Base-by-base conservation (phyloP, 2,797 vertebrate genomes). In the Mycteria americana region DNA sequence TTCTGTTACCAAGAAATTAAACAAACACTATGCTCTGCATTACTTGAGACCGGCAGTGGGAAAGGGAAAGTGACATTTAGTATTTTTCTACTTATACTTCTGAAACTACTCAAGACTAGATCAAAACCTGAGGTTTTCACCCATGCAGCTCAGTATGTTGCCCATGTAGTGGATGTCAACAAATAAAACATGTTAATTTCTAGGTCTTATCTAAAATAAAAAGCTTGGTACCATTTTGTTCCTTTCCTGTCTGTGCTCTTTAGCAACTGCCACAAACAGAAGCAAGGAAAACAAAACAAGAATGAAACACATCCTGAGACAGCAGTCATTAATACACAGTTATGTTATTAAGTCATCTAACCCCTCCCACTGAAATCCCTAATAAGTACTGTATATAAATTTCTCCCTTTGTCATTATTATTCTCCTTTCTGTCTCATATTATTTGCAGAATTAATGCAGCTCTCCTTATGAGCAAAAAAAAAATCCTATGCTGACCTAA, bases 321-420 rank as follows among this genome's bases (percentile, higher is more conserved):
- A 92, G 64, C 78, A 89, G 19, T 74, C 37, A 63, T 82, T 60
- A 77, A 88, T 45, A 73, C 43, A 79, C 22, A 65, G 46, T 46
- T 51, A 51, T 9, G 8, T 72, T 77, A 54, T 5, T 59, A 90
- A 86, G 65, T 39, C 59, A 43, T 23, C 33, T 33, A 63, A 74
- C 43, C 80, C 68, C 75, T 96, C 64, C 72, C 75, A 68, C 45
- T 54, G 28, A 87, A 88, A 85, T 74, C 27, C 39, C 53, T 60
- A 48, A 21, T 21, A 5, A 0, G 1, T 60, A 50, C 21, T 0
- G 0, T 21, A 48, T 8, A 50, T 60, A 31, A 57, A 79, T 37
- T 93, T 85, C 70, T 27, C 68, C 37, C 33, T 48, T 68, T 60
- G 48, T 12, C 11, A 0, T 18, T 56, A 37, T 24, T 72, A 33